Conservation (phyloP, 1,140 invertebrate species). For the Andrena cerasifolii region DNA sequence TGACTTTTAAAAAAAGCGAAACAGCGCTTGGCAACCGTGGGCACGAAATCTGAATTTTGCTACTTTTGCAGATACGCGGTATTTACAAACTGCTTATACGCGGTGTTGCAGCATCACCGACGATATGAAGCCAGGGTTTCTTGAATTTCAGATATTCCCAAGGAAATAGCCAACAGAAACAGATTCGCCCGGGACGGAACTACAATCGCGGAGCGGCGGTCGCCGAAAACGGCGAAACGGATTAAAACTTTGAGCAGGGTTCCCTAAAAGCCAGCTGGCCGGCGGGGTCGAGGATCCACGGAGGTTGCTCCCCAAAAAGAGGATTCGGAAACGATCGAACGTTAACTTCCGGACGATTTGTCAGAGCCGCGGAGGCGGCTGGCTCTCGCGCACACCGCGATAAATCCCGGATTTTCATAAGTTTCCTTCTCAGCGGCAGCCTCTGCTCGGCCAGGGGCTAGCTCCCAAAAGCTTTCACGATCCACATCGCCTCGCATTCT, state of each 20-base stretch:
- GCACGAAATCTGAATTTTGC: too few relatives aligned
- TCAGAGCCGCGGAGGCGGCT: conserved; percentile 62
- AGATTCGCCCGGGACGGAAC: not conserved
- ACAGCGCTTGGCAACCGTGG: too few relatives aligned
- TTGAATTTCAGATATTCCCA: not conserved
- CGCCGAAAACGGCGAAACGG: conserved; percentile 10
- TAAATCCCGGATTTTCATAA: conserved; percentile 76
- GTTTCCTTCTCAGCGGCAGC: conserved; percentile 41
- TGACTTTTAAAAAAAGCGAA: too few relatives aligned
- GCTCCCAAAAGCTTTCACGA: not conserved
- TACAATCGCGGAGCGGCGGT: not conserved
- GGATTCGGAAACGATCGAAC: conserved; percentile 63
- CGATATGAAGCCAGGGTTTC: too few relatives aligned
- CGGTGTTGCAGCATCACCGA: too few relatives aligned
- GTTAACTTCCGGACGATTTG: conserved; percentile 75
- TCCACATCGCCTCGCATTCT: conserved; percentile 18
- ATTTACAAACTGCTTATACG: too few relatives aligned
- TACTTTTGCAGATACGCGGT: too few relatives aligned
- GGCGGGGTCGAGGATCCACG: conserved; percentile 8
- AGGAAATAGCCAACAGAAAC: not conserved
- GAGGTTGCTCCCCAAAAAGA: conserved; percentile 42
- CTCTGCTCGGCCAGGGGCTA: conserved; percentile 12
- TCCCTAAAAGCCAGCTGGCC: conserved; percentile 27
- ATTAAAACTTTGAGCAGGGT: conserved; percentile 37
- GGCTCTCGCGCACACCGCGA: conserved; percentile 54